Evolutionary conservation across 2,888 invertebrate genomes (phyloP).

Genomic region (Philonicus albiceps): DNA sequence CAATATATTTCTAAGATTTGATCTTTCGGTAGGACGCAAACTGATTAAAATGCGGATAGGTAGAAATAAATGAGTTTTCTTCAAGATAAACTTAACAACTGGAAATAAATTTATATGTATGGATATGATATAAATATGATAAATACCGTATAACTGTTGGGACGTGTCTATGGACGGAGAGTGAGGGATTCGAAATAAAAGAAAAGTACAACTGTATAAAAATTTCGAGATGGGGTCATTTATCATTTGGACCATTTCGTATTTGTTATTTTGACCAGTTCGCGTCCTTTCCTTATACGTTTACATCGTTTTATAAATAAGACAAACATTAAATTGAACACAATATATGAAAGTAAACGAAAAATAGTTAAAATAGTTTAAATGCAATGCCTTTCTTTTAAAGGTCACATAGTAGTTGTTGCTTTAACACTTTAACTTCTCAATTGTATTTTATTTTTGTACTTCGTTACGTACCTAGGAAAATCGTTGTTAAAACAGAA

Average conservation of each 20-base stretch:
- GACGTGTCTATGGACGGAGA: background rate
- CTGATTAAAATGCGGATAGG: background rate
- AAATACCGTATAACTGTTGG: background rate
- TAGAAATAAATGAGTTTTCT: background rate
- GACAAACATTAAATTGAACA: background rate
- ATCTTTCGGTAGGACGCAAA: constrained; percentile 4
- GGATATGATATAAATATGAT: background rate
- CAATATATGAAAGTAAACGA: background rate
- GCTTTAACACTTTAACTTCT: background rate
- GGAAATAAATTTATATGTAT: background rate
- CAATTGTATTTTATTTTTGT: background rate
- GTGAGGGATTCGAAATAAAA: background rate
- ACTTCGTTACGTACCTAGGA: background rate
- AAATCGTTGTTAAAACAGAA: background rate
- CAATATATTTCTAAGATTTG: background rate
- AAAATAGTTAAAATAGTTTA: background rate
- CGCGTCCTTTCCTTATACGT: background rate
- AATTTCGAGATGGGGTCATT: background rate
- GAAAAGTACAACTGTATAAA: background rate
- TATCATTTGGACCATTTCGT: background rate
- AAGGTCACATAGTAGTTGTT: background rate
- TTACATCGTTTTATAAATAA: background rate
- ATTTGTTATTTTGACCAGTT: background rate
- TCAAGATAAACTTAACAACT: background rate
- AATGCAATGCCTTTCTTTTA: background rate